phyloP scores from a whole-genome alignment of 2,113 vertebrate species.

The Neolamprologus modestus region DNA sequence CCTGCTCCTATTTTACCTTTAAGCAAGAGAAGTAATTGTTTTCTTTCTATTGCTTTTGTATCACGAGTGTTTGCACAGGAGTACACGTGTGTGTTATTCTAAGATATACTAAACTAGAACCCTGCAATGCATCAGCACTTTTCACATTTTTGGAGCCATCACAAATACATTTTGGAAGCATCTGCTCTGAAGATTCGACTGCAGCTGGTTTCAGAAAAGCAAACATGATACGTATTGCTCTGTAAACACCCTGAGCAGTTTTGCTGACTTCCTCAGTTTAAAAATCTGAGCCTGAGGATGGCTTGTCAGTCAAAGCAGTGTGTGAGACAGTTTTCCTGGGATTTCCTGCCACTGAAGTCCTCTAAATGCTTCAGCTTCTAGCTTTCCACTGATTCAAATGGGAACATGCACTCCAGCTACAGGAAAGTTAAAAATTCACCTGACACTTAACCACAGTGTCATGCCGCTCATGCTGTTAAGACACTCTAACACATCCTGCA shows the following conservation, averaged over 20 bases:
- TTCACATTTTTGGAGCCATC: background rate
- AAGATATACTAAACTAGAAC: background rate
- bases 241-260: background rate
- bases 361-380: background rate
- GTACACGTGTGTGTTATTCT: background rate
- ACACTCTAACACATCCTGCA: background rate
- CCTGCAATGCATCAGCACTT: background rate
- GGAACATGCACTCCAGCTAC: background rate
- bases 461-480: background rate
- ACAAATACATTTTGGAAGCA: background rate
- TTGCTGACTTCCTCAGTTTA: background rate
- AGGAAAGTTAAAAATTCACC: constrained; percentile 26
- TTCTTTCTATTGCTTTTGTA: background rate
- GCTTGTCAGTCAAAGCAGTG: background rate
- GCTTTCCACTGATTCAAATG: background rate
- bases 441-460: background rate
- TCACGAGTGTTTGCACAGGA: background rate
- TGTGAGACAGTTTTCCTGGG: background rate
- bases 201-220: background rate
- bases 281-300: background rate
- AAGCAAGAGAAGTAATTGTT: background rate
- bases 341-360: background rate
- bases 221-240: background rate
- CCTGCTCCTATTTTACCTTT: background rate
- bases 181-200: background rate